Evolutionary conservation across 2,888 invertebrate genomes (phyloP).

Genomic region (Temnothorax unifasciatus): DNA sequence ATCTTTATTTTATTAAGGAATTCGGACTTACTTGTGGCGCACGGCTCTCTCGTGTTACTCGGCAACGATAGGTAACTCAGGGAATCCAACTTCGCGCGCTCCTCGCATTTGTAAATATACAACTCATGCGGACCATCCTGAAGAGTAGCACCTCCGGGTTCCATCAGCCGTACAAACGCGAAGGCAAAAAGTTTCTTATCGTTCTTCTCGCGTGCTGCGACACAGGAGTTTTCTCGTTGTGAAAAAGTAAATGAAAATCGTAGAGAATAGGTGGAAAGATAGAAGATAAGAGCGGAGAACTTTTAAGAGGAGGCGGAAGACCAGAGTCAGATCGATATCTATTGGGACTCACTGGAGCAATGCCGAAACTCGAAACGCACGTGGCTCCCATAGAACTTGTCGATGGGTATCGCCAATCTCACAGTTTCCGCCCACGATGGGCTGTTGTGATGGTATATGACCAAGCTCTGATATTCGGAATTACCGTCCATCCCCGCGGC

Average conservation of each 20-base stretch:
- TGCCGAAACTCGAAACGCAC: conserved; percentile 96
- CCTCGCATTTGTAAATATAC: conserved; percentile 97
- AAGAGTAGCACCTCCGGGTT: conserved; percentile 95
- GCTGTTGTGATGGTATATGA: conserved; percentile 97
- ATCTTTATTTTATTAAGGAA: background rate
- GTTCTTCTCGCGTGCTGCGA: conserved; percentile 94
- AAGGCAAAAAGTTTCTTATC: conserved; percentile 97
- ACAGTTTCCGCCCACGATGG: conserved; percentile 97
- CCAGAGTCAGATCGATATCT: background rate
- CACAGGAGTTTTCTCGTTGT: background rate
- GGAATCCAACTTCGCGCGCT: conserved; percentile 90
- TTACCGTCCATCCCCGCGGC: conserved; percentile 93
- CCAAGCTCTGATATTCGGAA: conserved; percentile 94
- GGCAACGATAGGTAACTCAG: conserved; percentile 87
- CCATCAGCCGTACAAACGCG: conserved; percentile 96
- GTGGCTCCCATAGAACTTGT: conserved; percentile 96
- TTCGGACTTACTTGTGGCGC: conserved; percentile 76
- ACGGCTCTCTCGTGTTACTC: conserved; percentile 84
- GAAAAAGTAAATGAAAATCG: conserved; percentile 3
- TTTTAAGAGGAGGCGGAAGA: background rate
- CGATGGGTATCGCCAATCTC: conserved; percentile 95
- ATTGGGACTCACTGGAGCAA: conserved; percentile 93
- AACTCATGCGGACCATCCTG: conserved; percentile 95
- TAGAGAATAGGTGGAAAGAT: background rate
- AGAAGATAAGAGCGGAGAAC: background rate